Base-by-base conservation (phyloP, 1,140 invertebrate genomes). In the Coenobita brevimanus region DNA sequence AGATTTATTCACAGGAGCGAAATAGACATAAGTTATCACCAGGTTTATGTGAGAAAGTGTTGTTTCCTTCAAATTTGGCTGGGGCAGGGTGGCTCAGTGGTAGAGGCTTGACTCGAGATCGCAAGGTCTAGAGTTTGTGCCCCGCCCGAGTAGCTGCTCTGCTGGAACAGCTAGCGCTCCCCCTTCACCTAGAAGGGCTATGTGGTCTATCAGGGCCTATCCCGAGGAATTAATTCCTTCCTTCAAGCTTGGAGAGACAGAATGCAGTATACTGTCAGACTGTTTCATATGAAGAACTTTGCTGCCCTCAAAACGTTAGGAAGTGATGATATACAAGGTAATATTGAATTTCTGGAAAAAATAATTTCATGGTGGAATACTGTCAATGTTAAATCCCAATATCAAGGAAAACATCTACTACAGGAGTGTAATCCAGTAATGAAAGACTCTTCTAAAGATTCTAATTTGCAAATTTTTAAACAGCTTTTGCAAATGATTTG, bases 371-470 rank as follows among this genome's bases (percentile, higher is more conserved):
- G 36, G 10, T 71, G 69, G 6, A 8, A 79, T 54, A 79, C 57
- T 79, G 41, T 79, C 8, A 79, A 79, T 79, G 76, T 54, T 3
- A 79, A 50, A 54, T n/a, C 6, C 36, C 8, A 17, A 24, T n/a
- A 17, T 10, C 24, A 54, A 24, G 46, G 3, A 46, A 15, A 50
- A 30, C 46, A 54, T 8, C 76, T 3, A 33, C 46, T 10, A 54
- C 15, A 79, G 1, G 43, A 79, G 27, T 79, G 41, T 54, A 54
- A 79, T 27, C 76, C 76, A n/a, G 38, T 79, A 54, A n/a, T 1
- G 46, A 10, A 79, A 79, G 76, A 79, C 38, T 79, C 76, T n/a
- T 79, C 46, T 79, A 50, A 4, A 33, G 76, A 79, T 79, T 27
- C 76, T 13, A 79, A 79, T 54, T 79, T 79, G 0, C 21, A 13